Evolutionary conservation across 30 jellyfish, hydroid and myxozoan species (phyloP).

Genomic region (Catostylus mosaicus): DNA sequence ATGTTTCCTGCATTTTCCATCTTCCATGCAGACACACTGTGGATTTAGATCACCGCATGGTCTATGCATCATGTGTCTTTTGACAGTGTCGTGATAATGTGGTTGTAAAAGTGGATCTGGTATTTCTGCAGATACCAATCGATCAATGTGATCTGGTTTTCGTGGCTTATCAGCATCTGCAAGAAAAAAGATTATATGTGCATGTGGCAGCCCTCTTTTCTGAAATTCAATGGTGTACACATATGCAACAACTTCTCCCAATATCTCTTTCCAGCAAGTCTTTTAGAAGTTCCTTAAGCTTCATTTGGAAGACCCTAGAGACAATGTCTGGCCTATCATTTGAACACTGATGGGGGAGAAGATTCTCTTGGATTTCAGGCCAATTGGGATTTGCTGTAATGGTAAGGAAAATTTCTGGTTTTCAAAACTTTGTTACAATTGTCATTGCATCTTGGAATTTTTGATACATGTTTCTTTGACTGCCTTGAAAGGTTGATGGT

Average conservation of each 20-base stretch:
- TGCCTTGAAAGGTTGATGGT: conserved; percentile 57
- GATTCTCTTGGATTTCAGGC: conserved; percentile 61
- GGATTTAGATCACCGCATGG: conserved; percentile 78
- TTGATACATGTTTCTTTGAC: conserved; percentile 65
- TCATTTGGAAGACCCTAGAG: conserved; percentile 46
- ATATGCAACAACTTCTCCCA: conserved; percentile 51
- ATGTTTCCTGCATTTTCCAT: conserved; percentile 68
- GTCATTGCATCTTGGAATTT: conserved; percentile 70
- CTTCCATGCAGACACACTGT: conserved; percentile 65
- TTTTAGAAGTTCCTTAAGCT: conserved; percentile 35
- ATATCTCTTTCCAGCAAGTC: conserved; percentile 36
- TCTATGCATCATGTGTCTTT: conserved; percentile 72
- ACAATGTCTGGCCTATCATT: no score
- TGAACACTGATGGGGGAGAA: conserved; percentile 64
- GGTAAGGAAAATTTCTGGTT: conserved; percentile 65
- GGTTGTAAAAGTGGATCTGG: conserved; percentile 66
- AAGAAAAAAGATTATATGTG: conserved; percentile 63
- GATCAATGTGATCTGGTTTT: conserved; percentile 71
- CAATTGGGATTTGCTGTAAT: conserved; percentile 67
- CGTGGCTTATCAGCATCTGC: conserved; percentile 68
- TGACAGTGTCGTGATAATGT: conserved; percentile 39
- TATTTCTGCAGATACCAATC: conserved; percentile 76
- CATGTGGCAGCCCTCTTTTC: no score
- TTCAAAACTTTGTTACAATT: conserved; percentile 41
- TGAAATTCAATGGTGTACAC: conserved; percentile 63